Evolutionary conservation across 2,797 vertebrate species (phyloP).

Genomic region (Aplochiton taeniatus): DNA sequence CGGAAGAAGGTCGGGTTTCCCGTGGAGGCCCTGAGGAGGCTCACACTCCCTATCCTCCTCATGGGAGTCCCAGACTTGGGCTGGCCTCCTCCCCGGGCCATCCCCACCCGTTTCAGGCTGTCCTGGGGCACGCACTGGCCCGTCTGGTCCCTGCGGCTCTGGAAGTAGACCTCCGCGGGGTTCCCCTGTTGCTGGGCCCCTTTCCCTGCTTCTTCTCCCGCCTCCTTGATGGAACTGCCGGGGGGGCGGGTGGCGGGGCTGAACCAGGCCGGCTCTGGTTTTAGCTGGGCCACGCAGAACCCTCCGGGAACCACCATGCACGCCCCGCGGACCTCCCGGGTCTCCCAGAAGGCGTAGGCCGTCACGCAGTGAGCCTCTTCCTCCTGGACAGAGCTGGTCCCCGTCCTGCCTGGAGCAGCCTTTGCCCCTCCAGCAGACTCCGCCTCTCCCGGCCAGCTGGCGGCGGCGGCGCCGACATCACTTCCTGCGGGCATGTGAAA

Average conservation of each 20-base stretch:
- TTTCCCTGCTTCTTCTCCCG: constrained; percentile 74
- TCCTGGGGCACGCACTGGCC: constrained; percentile 82
- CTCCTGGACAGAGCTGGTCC: constrained; percentile 19
- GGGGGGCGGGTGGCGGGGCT: constrained; percentile 66
- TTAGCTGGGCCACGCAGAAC: constrained; percentile 87
- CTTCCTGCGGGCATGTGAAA: constrained; percentile 79
- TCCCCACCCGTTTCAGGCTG: constrained; percentile 59
- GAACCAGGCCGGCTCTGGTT: constrained; percentile 85
- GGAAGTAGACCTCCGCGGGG: constrained; percentile 89
- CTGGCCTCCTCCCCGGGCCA: constrained; percentile 52
- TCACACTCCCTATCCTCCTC: constrained; percentile 87
- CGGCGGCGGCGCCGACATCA: constrained; percentile 7
- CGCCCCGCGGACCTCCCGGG: constrained; percentile 80
- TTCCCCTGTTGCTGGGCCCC: constrained; percentile 71
- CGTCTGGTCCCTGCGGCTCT: constrained; percentile 65
- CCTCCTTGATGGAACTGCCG: constrained; percentile 74
- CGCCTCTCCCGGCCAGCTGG: constrained; percentile 55
- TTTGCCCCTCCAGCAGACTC: constrained; percentile 46
- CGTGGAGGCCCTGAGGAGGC: constrained; percentile 75
- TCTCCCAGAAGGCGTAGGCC: constrained; percentile 88
- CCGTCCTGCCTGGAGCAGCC: constrained; percentile 9
- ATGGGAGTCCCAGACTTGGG: constrained; percentile 76
- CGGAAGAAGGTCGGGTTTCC: constrained; percentile 78
- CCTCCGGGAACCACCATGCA: constrained; percentile 81
- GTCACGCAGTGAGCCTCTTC: constrained; percentile 80